These are phyloP conservation scores for Gonioctena quinquepunctata DNA, from an alignment of 1,140 invertebrate genomes.

Conservation along the genomic window DNA sequence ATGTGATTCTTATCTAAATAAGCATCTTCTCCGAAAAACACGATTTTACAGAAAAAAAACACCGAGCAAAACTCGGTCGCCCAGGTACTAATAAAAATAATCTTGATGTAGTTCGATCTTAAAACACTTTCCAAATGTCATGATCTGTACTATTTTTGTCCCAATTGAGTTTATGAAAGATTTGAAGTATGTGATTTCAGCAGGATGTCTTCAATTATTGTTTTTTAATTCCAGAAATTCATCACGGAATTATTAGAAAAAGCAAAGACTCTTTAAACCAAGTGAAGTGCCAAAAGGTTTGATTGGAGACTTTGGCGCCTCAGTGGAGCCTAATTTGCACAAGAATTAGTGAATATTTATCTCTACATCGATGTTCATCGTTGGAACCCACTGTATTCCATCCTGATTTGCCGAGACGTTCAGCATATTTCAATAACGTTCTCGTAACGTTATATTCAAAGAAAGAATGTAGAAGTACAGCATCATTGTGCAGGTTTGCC, in stretches of 20 bases:
- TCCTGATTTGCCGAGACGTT: constrained; percentile 15
- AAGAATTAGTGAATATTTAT: constrained; percentile 38
- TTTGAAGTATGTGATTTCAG: too few species aligned
- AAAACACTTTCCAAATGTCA: too few species aligned
- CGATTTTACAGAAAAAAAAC: too few species aligned
- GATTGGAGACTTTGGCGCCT: constrained; percentile 38
- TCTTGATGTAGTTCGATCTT: too few species aligned
- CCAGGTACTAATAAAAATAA: too few species aligned
- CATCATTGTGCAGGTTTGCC: constrained; percentile 24
- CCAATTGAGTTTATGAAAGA: too few species aligned
- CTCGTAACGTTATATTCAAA: not conserved
- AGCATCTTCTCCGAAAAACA: too few species aligned
- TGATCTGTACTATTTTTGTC: too few species aligned
- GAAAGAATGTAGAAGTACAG: not conserved
- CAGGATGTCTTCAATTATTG: constrained; percentile 1
- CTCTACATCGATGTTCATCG: constrained; percentile 34
- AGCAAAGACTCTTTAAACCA: constrained; percentile 79
- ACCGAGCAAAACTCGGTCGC: too few species aligned
- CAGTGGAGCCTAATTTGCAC: constrained; percentile 40
- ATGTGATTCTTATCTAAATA: too few species aligned
- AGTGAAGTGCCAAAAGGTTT: constrained; percentile 53
- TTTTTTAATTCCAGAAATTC: constrained; percentile 76
- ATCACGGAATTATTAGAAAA: constrained; percentile 86
- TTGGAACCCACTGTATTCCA: constrained; percentile 16
- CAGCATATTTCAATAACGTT: not conserved